Percentiles rank a stretch among this genome's conserved stretches.
Conservation (phyloP, 1,140 invertebrate genomes). For the Paracyclopina nana region DNA sequence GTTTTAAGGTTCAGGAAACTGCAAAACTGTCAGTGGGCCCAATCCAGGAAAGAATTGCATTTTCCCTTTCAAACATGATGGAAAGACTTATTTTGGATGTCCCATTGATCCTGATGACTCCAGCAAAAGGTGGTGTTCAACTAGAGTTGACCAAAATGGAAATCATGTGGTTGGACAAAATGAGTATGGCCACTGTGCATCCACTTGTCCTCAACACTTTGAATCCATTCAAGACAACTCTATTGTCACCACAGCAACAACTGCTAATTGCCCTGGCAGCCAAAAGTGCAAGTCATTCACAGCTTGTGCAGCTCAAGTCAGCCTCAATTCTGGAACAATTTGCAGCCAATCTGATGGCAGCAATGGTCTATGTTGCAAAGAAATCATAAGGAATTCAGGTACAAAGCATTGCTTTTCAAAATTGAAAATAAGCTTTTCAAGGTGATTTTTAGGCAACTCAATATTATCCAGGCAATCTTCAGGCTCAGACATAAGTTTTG, state of each 20-base stretch:
- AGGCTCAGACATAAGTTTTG: no score
- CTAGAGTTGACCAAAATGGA: not conserved
- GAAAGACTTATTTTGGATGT: not conserved
- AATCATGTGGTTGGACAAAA: not conserved
- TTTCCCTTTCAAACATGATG: not conserved
- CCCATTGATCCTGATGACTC: not conserved
- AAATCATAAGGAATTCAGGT: not conserved
- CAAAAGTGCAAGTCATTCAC: not conserved
- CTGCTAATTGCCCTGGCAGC: not conserved
- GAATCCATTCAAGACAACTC: no score
- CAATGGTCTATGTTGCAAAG: not conserved
- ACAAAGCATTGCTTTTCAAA: no score
- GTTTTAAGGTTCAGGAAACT: no score
- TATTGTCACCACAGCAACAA: no score
- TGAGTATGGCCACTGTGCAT: not conserved
- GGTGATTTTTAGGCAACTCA: no score
- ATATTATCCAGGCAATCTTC: no score
- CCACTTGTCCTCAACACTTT: not conserved
- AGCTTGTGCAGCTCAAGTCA: not conserved
- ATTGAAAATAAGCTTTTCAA: no score
- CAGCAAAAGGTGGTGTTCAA: not conserved
- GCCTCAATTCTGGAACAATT: not conserved
- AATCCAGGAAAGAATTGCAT: not conserved
- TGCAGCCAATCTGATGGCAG: not conserved
- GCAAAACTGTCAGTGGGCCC: not conserved